Base-by-base conservation (phyloP, 2,797 vertebrate species). In the Channa striata region DNA sequence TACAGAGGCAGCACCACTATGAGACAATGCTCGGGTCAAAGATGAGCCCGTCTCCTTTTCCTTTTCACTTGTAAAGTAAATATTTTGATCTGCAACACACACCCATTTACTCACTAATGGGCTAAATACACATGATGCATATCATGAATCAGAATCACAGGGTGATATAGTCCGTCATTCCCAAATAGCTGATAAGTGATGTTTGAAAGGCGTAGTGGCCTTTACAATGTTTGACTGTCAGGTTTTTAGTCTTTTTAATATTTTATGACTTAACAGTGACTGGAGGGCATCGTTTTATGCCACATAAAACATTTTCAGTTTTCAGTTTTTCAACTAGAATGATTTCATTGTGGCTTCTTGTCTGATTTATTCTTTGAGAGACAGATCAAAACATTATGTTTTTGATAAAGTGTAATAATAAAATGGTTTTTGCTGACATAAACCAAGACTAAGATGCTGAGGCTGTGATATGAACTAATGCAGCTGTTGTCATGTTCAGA, bases 21-120 rank as follows among this genome's bases (percentile, higher is more conserved):
- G 78, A 92, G 90, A 94, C 92, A 94, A 93, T 93, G 87, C 87
- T 72, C 23, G 60, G 92, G 92, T 92, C 91, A 94, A 92, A 92
- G 91, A 93, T 91, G 92, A 93, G 83, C 87, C 84, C 20, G 80
- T 85, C 85, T 78, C 72, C 81, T 88, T 78, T 92, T 93, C 90
- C 91, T 89, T 89, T 89, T 89, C 80, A 84, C 81, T 90, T 76
- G 78, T 83, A 80, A 91, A 89, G 89, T 93, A 92, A 93, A 94
- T 90, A 92, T 87, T 91, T 87, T 75, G 74, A 66, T 87, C 67
- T 68, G 66, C 59, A 47, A 87, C 76, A 86, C 89, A 82, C 82
- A 70, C 89, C 77, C 83, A 80, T 68, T 50, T 25, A 64, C 56
- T 66, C 53, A 40, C 66, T 52, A 20, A 70, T 40, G 23, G 57